phyloP scores from a whole-genome alignment of 2,888 invertebrate species.

The Lithodes maja region DNA sequence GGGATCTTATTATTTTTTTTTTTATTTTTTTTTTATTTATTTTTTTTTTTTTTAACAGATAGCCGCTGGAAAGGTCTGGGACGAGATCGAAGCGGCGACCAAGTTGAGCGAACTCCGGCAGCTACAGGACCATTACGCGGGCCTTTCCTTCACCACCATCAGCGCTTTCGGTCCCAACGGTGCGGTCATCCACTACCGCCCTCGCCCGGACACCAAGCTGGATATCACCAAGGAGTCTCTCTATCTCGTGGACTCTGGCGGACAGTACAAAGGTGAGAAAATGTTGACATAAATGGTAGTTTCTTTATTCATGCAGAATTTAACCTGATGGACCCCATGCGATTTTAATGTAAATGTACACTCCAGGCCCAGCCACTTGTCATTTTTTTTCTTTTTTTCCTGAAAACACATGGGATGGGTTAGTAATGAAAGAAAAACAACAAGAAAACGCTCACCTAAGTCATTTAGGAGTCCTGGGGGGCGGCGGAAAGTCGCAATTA shows the following conservation, averaged over 20 bases:
- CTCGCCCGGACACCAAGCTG: conserved; percentile 80
- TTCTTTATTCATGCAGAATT: too few species aligned
- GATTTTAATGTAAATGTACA: too few species aligned
- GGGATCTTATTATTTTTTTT: too few species aligned
- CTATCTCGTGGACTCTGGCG: conserved; percentile 67
- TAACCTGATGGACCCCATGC: too few species aligned
- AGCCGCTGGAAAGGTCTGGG: conserved; percentile 78
- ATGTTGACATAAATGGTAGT: not conserved
- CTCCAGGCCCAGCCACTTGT: too few species aligned
- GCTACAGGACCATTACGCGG: conserved; percentile 84
- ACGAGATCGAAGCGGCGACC: conserved; percentile 84
- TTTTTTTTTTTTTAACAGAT: conserved; percentile 28
- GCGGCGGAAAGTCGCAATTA: too few species aligned
- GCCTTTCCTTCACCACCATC: conserved; percentile 93
- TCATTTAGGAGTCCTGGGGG: too few species aligned
- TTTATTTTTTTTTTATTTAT: too few species aligned
- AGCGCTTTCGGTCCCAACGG: conserved; percentile 94
- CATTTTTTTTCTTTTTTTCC: too few species aligned
- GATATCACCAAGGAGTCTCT: conserved; percentile 61
- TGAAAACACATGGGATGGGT: too few species aligned
- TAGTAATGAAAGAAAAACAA: too few species aligned
- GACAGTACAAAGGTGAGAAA: conserved; percentile 66
- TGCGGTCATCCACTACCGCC: conserved; percentile 94
- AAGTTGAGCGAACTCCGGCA: conserved; percentile 83
- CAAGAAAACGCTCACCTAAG: too few species aligned